Percentiles rank a stretch among this genome's conserved stretches.
Conservation (phyloP, 2,113 vertebrate genomes). For the Athene noctua region DNA sequence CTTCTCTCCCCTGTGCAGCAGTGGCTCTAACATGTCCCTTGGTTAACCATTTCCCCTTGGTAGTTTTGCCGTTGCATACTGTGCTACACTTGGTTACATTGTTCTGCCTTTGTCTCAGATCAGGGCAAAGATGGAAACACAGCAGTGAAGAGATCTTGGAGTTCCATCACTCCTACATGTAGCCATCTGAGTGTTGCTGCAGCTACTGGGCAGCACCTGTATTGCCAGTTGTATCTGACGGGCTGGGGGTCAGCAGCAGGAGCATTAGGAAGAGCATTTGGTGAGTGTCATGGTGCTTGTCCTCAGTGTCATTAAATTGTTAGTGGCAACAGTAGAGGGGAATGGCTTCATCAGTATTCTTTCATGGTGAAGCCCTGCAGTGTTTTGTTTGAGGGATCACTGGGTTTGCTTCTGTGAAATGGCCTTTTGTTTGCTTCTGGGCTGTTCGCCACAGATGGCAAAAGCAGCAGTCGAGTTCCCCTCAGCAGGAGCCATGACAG, state of each 20-base stretch:
- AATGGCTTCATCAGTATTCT: neutral
- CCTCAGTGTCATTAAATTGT: neutral
- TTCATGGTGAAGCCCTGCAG: neutral
- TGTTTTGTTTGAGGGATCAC: neutral
- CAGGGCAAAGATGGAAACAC: neutral
- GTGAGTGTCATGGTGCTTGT: neutral
- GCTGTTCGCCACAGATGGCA: neutral
- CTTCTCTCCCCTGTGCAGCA: rapidly evolving
- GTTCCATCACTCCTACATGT: rapidly evolving
- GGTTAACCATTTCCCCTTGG: neutral
- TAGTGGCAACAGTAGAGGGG: neutral
- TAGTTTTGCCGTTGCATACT: rapidly evolving
- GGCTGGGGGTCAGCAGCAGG: neutral
- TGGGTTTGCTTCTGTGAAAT: neutral
- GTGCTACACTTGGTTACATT: neutral
- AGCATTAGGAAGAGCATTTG: neutral
- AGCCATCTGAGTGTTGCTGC: neutral
- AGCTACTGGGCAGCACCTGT: neutral
- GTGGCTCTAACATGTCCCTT: neutral
- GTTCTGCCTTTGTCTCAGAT: neutral
- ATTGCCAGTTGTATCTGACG: neutral
- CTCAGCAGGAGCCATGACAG: neutral
- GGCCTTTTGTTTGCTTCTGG: neutral
- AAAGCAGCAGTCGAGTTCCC: neutral
- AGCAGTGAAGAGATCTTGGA: neutral